Percentiles rank a stretch among this genome's conserved stretches.
Conservation (phyloP, 2,113 vertebrate species). For the rat (Rattus norvegicus) region GRCr8 NC_086028.1:38110501-38111000, state of each 20-base stretch:
- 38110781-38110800: too few relatives aligned
- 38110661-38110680: background rate
- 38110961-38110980: background rate
- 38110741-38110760: too few relatives aligned
- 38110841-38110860: too few relatives aligned
- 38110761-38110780: too few relatives aligned
- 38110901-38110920: too few relatives aligned
- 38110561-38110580: background rate
- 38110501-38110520: background rate
- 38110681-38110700: background rate
- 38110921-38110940: background rate
- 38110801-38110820: too few relatives aligned
- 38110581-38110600: background rate
- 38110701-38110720: background rate
- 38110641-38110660: background rate
- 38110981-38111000: background rate
- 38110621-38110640: background rate
- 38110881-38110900: too few relatives aligned
- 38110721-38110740: background rate
- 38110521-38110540: background rate
- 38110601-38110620: background rate
- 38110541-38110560: background rate
- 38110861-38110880: background rate
- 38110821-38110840: too few relatives aligned
- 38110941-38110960: background rate